phyloP scores from a whole-genome alignment of 2,888 invertebrate species.

The Cartodere bifasciata region DNA sequence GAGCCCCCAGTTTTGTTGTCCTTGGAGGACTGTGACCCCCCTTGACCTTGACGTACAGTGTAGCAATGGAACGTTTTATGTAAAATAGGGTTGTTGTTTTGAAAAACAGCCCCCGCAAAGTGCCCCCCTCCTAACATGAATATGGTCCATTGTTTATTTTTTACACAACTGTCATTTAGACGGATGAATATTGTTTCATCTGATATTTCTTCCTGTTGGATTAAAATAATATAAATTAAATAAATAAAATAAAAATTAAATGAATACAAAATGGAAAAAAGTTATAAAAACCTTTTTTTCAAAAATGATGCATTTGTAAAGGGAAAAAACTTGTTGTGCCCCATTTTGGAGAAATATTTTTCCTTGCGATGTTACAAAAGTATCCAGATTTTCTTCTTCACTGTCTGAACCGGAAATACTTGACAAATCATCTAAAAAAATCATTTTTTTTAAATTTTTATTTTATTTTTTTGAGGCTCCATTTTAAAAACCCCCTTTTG shows the following conservation, averaged over 20 bases:
- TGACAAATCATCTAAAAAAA: conserved; percentile 43
- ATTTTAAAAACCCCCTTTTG: background rate
- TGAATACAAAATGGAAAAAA: conserved; percentile 6
- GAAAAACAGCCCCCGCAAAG: conserved; percentile 62
- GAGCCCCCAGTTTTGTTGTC: conserved; percentile 48
- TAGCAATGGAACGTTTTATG: conserved; percentile 83
- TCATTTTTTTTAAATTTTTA: no score
- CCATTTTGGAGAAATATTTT: conserved; percentile 62
- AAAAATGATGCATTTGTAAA: conserved; percentile 61
- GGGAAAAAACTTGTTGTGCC: conserved; percentile 54
- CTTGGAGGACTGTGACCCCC: conserved; percentile 56
- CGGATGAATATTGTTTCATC: conserved; percentile 15
- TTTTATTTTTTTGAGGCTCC: background rate
- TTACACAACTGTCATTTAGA: conserved; percentile 25
- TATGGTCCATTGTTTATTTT: conserved; percentile 49
- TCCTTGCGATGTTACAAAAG: conserved; percentile 39
- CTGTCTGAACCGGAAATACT: conserved; percentile 53
- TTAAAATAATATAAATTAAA: background rate
- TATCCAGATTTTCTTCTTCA: conserved; percentile 31
- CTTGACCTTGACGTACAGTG: conserved; percentile 72
- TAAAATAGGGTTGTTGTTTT: conserved; percentile 38
- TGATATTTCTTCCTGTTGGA: conserved; percentile 19
- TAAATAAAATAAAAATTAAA: background rate
- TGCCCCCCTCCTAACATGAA: conserved; percentile 78
- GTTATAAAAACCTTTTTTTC: conserved; percentile 57